Percentiles rank a stretch among this genome's conserved stretches.
These are phyloP conservation scores for Schizopygopsis pylzovi DNA, from an alignment of 2,797 vertebrate species.

Conservation along the genomic window DNA sequence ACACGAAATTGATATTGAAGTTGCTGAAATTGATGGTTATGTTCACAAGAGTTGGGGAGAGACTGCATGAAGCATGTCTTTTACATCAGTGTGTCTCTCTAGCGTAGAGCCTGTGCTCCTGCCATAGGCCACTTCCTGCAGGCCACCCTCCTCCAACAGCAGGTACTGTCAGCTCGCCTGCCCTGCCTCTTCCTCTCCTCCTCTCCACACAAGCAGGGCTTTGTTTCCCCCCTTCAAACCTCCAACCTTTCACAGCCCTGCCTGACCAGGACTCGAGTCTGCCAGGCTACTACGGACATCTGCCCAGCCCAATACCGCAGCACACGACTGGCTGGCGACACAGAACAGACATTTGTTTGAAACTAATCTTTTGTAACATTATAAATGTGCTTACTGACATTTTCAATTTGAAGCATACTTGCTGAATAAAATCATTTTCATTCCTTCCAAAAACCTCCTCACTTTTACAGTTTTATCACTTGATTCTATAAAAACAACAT, in stretches of 20 bases:
- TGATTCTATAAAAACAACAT: not conserved
- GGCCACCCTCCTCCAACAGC: slow-evolving; percentile 77
- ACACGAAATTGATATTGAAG: not conserved
- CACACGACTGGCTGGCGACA: slow-evolving; percentile 16
- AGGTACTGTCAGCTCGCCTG: slow-evolving; percentile 79
- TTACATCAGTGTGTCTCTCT: slow-evolving; percentile 54
- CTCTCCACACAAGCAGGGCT: slow-evolving; percentile 79
- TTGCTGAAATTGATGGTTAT: not conserved
- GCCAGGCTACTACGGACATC: slow-evolving; percentile 18
- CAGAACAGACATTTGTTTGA: not conserved
- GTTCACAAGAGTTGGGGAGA: not conserved
- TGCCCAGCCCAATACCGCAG: slow-evolving; percentile 5
- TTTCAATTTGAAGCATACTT: not conserved
- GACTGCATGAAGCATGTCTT: slow-evolving; percentile 14
- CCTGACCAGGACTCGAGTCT: slow-evolving; percentile 24
- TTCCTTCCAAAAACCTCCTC: not conserved
- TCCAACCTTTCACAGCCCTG: slow-evolving; percentile 46
- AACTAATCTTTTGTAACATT: not conserved
- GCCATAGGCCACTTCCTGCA: slow-evolving; percentile 77
- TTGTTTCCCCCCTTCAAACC: slow-evolving; percentile 72
- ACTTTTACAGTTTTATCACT: not conserved
- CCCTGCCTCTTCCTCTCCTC: slow-evolving; percentile 71
- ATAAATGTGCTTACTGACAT: not conserved
- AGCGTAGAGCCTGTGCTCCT: slow-evolving; percentile 48
- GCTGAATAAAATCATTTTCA: not conserved